phyloP scores from a whole-genome alignment of 1,140 invertebrate species.

The Monochamus saltuarius region DNA sequence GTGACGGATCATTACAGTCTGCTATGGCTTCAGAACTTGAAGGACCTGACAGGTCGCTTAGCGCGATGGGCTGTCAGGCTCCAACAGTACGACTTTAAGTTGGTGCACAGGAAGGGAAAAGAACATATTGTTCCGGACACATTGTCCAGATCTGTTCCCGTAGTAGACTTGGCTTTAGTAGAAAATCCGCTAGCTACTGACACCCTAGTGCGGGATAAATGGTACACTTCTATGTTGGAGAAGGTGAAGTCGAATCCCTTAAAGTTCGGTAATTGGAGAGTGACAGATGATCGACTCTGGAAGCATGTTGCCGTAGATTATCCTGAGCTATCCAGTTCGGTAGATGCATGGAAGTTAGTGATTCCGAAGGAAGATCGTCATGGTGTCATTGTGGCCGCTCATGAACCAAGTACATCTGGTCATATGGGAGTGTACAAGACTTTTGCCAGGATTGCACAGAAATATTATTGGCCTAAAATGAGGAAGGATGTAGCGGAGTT shows the following conservation, averaged over 20 bases:
- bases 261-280: not conserved
- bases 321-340: not conserved
- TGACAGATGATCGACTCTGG: constrained; percentile 1
- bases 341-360: constrained; percentile 24
- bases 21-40: constrained; percentile 11
- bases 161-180: too few relatives aligned
- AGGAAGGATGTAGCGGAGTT: constrained; percentile 30
- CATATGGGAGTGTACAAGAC: constrained; percentile 43
- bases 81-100: constrained; percentile 4
- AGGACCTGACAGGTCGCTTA: constrained; percentile 18
- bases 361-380: constrained; percentile 21
- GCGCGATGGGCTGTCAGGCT: constrained; percentile 12
- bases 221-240: not conserved
- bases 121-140: too few relatives aligned
- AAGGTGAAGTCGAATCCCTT: not conserved
- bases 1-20: constrained; percentile 45
- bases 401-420: constrained; percentile 21
- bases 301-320: constrained; percentile 1
- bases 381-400: constrained; percentile 12
- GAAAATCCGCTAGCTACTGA: too few relatives aligned
- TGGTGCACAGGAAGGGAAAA: constrained; percentile 7
- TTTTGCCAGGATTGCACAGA: constrained; percentile 6
- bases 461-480: constrained; percentile 44
- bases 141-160: too few relatives aligned
- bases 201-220: not conserved